Base-by-base conservation (phyloP, 2,113 vertebrate species). In the Herpetotheres cachinnans region DNA sequence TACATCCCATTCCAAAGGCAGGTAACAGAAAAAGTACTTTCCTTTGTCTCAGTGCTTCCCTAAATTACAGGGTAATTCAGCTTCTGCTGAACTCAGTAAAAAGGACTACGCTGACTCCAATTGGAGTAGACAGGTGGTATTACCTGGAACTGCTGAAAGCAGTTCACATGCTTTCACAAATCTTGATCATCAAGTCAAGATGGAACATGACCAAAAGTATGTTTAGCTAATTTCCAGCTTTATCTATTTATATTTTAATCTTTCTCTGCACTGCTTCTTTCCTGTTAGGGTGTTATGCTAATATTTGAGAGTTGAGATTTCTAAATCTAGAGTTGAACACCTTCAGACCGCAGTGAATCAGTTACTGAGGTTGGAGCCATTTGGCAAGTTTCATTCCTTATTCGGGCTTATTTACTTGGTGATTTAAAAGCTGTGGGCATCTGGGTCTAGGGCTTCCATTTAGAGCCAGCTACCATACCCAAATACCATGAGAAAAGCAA, bases 401-500 rank as follows among this genome's bases (percentile, higher is more conserved):
- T 47, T 82, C 89, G 50, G 58, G 42, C 47, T 93, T 77, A 65
- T 1, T 55, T 77, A 73, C 49, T 77, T 62, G 49, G 49, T 13
- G 65, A 72, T 49, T 74, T 70, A 66, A 77, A 91, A 82, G 20
- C 55, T 71, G 74, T 14, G 42, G 86, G 66, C 54, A 90, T 82
- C 46, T 90, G 66, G 17, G 42, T 76, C n/a, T 54, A 42, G 36
- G 59, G 32, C 29, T 88, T 62, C 70, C 61, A 56, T 61, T 76
- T 7, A 52, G 32, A 89, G 77, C 13, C 69, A 81, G 11, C 36
- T 73, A 27, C 78, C 72, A 78, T 38, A 74, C 61, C 67, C 76
- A 79, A 80, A 93, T 26, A 85, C 89, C 86, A 84, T 52, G 89
- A 94, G 83, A 96, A 97, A 90, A 90, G 87, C 91, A 92, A 94